These are phyloP conservation scores for Araneus ventricosus DNA, from an alignment of 1,140 invertebrate genomes.

Conservation along the genomic window DNA sequence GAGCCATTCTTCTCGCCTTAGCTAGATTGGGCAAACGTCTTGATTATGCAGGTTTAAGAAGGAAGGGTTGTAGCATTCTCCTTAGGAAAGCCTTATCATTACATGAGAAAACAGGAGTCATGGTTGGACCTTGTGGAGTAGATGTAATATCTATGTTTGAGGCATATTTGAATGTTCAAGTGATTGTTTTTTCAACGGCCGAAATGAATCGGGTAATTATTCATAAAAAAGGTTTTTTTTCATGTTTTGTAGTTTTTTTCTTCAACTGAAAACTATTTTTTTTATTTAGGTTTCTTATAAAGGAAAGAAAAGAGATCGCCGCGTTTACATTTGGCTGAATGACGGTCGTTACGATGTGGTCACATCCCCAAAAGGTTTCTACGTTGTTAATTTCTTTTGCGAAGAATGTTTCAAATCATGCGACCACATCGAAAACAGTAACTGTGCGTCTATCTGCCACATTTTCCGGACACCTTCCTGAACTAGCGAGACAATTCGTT, in stretches of 20 bases:
- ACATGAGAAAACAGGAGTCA: background rate
- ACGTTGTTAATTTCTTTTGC: background rate
- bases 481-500: background rate
- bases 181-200: background rate
- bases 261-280: too few relatives aligned
- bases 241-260: too few relatives aligned
- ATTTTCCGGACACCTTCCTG: background rate
- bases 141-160: too few relatives aligned
- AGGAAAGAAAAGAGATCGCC: too few relatives aligned
- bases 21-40: background rate
- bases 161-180: background rate
- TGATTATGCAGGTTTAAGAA: background rate
- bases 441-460: background rate
- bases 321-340: background rate
- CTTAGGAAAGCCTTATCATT: background rate
- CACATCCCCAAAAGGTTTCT: constrained; percentile 17
- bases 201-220: background rate
- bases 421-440: background rate
- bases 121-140: background rate
- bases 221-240: too few relatives aligned
- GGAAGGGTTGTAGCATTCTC: background rate
- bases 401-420: background rate
- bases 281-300: too few relatives aligned
- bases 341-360: background rate
- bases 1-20: background rate